Conservation (phyloP, 1,140 invertebrate species). For the Ectropis grisescens region DNA sequence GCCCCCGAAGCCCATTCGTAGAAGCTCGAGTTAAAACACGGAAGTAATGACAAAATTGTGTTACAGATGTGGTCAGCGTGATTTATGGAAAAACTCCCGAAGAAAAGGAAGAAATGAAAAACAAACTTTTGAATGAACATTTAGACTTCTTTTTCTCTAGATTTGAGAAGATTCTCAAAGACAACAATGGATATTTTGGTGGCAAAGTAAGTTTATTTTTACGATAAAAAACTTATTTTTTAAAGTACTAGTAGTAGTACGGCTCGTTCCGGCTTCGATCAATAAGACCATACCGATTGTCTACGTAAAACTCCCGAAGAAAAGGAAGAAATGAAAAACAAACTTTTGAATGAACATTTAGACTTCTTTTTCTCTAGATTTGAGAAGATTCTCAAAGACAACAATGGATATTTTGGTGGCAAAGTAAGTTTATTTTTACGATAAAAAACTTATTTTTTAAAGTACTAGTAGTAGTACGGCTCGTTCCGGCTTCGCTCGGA, state of each 20-base stretch:
- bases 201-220: not conserved
- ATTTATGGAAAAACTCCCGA: not conserved
- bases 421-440: not conserved
- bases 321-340: not conserved
- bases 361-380: not conserved
- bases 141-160: not conserved
- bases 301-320: not conserved
- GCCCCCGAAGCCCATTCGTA: too few species aligned
- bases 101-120: not conserved
- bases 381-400: not conserved
- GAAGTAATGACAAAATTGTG: too few species aligned
- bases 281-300: not conserved
- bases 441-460: too few species aligned
- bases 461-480: too few species aligned
- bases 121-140: not conserved
- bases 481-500: too few species aligned
- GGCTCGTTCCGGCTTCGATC: not conserved
- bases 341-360: not conserved
- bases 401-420: not conserved
- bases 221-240: too few species aligned
- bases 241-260: not conserved
- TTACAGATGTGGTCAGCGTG: not conserved
- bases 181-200: not conserved
- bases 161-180: not conserved
- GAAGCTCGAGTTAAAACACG: too few species aligned